phyloP scores from a whole-genome alignment of 2,888 invertebrate species.

The Sericinus montela region DNA sequence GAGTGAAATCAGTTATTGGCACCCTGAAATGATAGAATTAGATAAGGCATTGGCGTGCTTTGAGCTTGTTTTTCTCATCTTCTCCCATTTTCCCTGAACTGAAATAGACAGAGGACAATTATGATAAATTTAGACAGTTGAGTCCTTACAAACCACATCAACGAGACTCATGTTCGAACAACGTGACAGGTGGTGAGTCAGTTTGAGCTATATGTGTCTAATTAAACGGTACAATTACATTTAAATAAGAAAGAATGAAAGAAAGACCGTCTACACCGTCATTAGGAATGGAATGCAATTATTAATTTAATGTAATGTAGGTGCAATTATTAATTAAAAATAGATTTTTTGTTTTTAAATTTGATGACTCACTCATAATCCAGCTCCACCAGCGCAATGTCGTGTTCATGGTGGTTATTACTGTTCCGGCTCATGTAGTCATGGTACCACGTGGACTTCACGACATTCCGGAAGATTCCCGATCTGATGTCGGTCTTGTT shows the following conservation, averaged over 20 bases:
- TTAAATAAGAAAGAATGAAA: background rate
- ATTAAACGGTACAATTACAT: too few relatives aligned
- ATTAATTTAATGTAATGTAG: background rate
- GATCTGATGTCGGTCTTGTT: too few relatives aligned
- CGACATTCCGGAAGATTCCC: too few relatives aligned
- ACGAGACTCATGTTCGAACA: too few relatives aligned
- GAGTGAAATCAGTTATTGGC: background rate
- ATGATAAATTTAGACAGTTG: too few relatives aligned
- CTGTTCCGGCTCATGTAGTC: constrained; percentile 9
- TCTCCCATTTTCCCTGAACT: too few relatives aligned
- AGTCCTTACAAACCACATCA: too few relatives aligned
- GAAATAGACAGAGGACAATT: too few relatives aligned
- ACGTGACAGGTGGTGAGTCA: too few relatives aligned
- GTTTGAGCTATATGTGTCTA: too few relatives aligned
- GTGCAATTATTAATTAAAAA: background rate
- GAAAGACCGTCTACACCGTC: background rate
- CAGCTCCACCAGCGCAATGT: constrained; percentile 10
- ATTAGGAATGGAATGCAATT: background rate
- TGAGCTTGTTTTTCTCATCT: background rate
- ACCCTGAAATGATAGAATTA: background rate
- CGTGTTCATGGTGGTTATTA: background rate
- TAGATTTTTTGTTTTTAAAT: too few relatives aligned
- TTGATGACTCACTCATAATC: background rate
- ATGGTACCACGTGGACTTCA: too few relatives aligned
- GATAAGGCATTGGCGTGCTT: background rate